Base-by-base conservation (phyloP, 2,888 invertebrate genomes). In the Lathronympha strigana region DNA sequence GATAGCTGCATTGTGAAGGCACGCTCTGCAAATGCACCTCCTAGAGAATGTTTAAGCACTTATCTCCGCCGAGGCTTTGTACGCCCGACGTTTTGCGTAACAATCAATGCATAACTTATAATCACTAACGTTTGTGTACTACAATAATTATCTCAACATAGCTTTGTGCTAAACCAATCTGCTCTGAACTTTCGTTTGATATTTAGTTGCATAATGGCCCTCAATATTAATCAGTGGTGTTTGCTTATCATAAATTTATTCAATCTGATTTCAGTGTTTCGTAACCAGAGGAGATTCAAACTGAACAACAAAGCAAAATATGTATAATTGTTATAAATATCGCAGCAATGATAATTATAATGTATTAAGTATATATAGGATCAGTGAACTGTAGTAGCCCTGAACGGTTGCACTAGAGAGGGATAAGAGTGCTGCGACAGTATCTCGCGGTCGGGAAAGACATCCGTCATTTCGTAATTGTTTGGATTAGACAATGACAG, bases 31-130 rank as follows among this genome's bases (percentile, higher is more conserved):
- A 73, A 74, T 72, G 73, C 71, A 68, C 72, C 69, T 55, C 43
- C 66, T 13, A 68, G 68, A 69, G 71, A 71, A 72, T 70, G 72
- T 70, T 72, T 71, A 70, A 69, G 71, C 70, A 68, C 67, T 70
- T 69, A 71, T 71, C 72, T 61, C 58, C 49, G 54, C 64, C 50
- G 66, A 57, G 63, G 68, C 67, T 67, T 36, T 58, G 66, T 68
- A 62, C 61, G 69, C 62, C 54, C 25, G 15, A 49, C 58, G 64
- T 64, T 71, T 75, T 72, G 73, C 72, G 73, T 74, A 76, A 78
- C 74, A 77, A 76, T 74, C 72, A 72, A 73, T 71, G 69, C 72
- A 72, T 75, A 74, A 77, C 69, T 76, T 73, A 76, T 73, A 76
- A 72, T 71, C 68, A 67, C 68, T 62, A 61, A 63, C 62, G 54